phyloP scores from a whole-genome alignment of 2,113 vertebrate genomes.

The Microcebus griseorufus region DNA sequence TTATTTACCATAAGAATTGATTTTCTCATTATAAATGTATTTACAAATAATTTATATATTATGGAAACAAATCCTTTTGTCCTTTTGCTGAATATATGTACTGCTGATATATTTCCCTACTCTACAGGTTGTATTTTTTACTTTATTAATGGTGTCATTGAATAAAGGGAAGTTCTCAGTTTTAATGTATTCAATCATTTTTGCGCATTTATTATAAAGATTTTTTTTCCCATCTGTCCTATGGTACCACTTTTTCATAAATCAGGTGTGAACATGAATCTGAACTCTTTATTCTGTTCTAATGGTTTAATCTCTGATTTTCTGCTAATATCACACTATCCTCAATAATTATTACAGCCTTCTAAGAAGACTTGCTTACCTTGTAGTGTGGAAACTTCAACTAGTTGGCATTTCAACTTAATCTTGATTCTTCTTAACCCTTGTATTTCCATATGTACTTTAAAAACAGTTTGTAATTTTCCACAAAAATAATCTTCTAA shows the following conservation, averaged over 20 bases:
- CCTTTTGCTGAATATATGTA: background rate
- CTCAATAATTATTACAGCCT: background rate
- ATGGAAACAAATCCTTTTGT: background rate
- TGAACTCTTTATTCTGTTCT: background rate
- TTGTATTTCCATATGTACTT: background rate
- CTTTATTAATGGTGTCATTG: background rate
- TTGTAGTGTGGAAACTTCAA: background rate
- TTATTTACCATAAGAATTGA: background rate
- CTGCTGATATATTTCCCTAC: background rate
- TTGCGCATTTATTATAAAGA: background rate
- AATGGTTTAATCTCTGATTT: background rate
- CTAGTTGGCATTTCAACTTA: background rate
- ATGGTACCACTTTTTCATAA: background rate
- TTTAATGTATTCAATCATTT: background rate
- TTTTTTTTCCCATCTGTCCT: background rate
- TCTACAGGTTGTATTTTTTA: background rate
- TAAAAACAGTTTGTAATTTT: background rate
- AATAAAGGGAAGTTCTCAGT: background rate
- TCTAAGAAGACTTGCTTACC: background rate
- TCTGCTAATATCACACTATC: background rate
- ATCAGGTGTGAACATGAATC: background rate
- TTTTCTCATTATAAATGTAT: background rate
- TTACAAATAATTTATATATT: background rate
- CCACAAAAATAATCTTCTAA: background rate
- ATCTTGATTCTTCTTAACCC: background rate